Conservation (phyloP, 2,113 vertebrate species). For the Leucopsar rothschildi region DNA sequence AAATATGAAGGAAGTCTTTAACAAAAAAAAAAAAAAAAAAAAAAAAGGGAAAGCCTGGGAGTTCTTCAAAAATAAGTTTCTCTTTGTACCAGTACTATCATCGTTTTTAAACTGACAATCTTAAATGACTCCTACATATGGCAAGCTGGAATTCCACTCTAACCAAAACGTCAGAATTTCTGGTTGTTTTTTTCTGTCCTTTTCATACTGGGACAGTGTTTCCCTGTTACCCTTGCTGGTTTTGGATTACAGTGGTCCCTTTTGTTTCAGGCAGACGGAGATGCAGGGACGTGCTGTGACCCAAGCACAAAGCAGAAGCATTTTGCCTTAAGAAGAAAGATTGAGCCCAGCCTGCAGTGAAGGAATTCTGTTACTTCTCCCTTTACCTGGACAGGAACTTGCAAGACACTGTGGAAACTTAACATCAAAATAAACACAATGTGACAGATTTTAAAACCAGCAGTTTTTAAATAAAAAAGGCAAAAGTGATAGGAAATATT, state of each 20-base stretch:
- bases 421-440: background rate
- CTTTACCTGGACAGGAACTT: background rate
- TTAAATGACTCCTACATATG: background rate
- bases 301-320: background rate
- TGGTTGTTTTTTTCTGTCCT: background rate
- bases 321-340: background rate
- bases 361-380: background rate
- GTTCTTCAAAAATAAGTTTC: background rate
- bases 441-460: background rate
- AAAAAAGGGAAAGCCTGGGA: background rate
- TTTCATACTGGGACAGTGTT: background rate
- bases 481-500: background rate
- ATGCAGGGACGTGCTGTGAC: background rate
- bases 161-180: fast-evolving
- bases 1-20: background rate
- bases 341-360: background rate
- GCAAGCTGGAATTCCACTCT: background rate
- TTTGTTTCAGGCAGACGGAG: background rate
- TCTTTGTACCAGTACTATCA: background rate
- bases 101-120: background rate
- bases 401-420: background rate
- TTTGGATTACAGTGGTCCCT: background rate
- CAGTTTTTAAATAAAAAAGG: background rate
- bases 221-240: background rate
- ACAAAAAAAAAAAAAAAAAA: background rate